phyloP scores from a whole-genome alignment of 2,797 vertebrate species.

The Chromis chromis region DNA sequence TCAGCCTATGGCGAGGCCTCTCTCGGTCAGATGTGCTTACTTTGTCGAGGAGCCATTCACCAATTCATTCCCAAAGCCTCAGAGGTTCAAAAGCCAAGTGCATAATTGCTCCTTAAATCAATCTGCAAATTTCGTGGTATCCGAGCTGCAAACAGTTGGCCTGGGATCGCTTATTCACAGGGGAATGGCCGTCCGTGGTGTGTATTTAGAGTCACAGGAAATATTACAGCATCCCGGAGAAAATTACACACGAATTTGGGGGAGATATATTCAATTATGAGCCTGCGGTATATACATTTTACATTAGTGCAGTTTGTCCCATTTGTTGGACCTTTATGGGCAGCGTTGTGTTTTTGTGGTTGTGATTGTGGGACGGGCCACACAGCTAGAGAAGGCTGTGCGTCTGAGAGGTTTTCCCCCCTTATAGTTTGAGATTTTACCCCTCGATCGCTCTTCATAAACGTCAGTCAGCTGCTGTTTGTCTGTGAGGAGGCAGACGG shows the following conservation, averaged over 20 bases:
- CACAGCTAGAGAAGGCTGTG: conserved; percentile 63
- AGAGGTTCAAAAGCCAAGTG: conserved; percentile 84
- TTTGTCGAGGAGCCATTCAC: conserved; percentile 82
- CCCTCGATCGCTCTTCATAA: conserved; percentile 42
- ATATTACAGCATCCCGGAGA: conserved; percentile 54
- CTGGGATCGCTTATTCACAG: conserved; percentile 69
- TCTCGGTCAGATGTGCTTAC: conserved; percentile 80
- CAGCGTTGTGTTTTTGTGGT: conserved; percentile 71
- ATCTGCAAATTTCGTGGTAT: conserved; percentile 81
- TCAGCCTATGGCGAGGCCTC: conserved; percentile 62
- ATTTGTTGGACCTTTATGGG: conserved; percentile 64
- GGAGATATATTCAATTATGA: conserved; percentile 70
- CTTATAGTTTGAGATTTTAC: conserved; percentile 15
- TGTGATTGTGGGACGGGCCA: conserved; percentile 61
- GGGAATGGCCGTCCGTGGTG: conserved; percentile 41
- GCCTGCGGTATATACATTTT: conserved; percentile 65
- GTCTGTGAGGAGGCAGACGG: conserved; percentile 48
- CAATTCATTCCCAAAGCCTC: conserved; percentile 80
- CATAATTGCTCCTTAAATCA: conserved; percentile 84
- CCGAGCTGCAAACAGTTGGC: conserved; percentile 73
- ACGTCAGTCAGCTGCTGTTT: conserved; percentile 51
- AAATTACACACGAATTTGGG: conserved; percentile 57
- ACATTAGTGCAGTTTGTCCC: conserved; percentile 56
- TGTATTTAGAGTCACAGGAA: conserved; percentile 63
- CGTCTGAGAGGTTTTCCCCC: conserved; percentile 23